A percentile compares a stretch with the other conserved stretches of the same genome.
phyloP scores from a whole-genome alignment of 2,113 vertebrate species.

The Lophochroa leadbeateri region DNA sequence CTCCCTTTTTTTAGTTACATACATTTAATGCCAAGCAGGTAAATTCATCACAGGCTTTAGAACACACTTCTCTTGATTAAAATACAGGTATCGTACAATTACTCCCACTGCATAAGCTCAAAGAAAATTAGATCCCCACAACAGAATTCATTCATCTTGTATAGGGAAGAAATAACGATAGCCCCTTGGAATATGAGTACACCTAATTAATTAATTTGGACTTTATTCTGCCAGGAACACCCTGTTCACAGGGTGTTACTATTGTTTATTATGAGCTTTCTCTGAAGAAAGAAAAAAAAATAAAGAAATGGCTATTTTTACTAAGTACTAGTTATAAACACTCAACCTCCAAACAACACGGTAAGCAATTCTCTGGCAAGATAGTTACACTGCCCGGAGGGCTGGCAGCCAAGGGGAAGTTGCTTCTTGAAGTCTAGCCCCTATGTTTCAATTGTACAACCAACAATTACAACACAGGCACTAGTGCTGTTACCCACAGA shows the following conservation, averaged over 20 bases:
- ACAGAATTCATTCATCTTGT: neutral
- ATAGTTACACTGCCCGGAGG: no score
- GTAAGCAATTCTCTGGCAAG: neutral
- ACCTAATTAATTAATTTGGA: neutral
- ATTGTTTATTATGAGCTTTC: neutral
- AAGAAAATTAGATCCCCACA: neutral
- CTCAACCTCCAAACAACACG: accelerated
- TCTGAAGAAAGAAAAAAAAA: neutral
- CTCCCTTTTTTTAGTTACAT: constrained; percentile 8
- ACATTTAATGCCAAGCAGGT: constrained; percentile 14
- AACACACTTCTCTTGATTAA: constrained; percentile 43
- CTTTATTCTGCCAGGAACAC: neutral
- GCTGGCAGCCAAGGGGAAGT: neutral
- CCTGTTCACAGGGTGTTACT: neutral
- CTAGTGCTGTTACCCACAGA: neutral
- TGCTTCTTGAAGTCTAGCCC: neutral
- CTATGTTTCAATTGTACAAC: accelerated
- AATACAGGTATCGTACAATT: constrained; percentile 39
- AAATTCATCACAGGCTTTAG: constrained; percentile 16
- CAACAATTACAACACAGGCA: no score
- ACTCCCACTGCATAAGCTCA: neutral
- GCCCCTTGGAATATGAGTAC: neutral
- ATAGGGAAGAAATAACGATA: neutral
- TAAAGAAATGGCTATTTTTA: neutral
- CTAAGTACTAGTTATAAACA: neutral